Evolutionary conservation across 2,797 vertebrate species (phyloP), one percentile per base, ranked within the genome.

Genomic region (Capromys pilorides): DNA sequence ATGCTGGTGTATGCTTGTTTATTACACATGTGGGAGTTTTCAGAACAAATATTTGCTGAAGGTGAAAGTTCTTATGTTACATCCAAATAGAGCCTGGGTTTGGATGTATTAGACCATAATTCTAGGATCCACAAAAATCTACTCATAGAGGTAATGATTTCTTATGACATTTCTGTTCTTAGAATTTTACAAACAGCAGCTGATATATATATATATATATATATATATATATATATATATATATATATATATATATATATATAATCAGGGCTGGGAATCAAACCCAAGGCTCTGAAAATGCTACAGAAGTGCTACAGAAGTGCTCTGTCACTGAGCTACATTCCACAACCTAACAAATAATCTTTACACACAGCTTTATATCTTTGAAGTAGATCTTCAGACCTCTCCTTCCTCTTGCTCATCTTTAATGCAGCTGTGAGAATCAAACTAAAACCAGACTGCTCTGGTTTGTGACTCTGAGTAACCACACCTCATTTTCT

Each of bases 1-100:
- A 77, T 86, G 93, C 36, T 39, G 8, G 66, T 71, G 73, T 59
- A 36, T 59, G 64, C 39, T 90, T 95, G 19, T 88, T 94, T 87
- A 49, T 77, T 77, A 66, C 94, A 89, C 91, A 80, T 19, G 41
- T 4, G 11, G 83, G 83, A 31, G 28, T 45, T 82, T 66, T 81
- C 45, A 66, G 49, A 94, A 33, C 9, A 64, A 91, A 88, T 26
- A 84, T 90, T 80, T 96, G 83, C 54, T 64, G 28, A 62, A 5
- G 22, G 57, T 77, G 54, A 39, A 22, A 61, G n/a, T 81, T 94
- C 31, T 94, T 67, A 36, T 12, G 16, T n/a, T 67, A 41, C 0
- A 28, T 54, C 45, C 80, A 84, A 49, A 84, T 57, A 12, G 64
- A 90, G 67, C 92, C 66, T 94, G 54, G 51, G 26, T 21, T 26